phyloP scores from a whole-genome alignment of 2,797 vertebrate genomes.

The Lutjanus argentimaculatus region DNA sequence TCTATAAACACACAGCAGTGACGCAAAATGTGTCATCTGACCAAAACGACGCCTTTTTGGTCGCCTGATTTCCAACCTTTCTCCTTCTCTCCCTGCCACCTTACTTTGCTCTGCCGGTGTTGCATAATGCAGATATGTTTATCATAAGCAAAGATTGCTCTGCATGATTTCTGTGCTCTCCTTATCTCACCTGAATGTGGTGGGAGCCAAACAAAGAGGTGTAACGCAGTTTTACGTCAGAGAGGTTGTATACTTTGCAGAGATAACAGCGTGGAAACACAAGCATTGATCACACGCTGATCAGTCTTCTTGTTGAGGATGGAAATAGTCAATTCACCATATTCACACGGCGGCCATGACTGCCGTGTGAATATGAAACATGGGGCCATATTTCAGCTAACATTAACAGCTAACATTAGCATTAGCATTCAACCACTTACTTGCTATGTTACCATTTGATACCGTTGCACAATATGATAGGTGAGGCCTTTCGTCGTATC shows the following conservation, averaged over 20 bases:
- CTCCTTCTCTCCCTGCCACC: not conserved
- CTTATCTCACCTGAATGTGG: constrained; percentile 23
- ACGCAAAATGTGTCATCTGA: constrained; percentile 23
- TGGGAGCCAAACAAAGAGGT: constrained; percentile 38
- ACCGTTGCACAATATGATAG: too few relatives aligned
- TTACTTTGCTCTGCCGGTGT: constrained; percentile 17
- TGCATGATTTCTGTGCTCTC: constrained; percentile 23
- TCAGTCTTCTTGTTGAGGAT: constrained; percentile 14
- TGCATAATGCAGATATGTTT: constrained; percentile 59
- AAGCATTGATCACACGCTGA: constrained; percentile 14
- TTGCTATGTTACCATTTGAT: too few relatives aligned
- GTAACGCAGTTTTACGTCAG: constrained; percentile 29
- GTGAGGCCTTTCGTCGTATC: too few relatives aligned
- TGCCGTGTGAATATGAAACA: too few relatives aligned
- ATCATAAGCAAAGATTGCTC: constrained; percentile 54
- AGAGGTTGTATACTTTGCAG: not conserved
- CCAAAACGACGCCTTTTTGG: not conserved
- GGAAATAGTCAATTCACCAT: not conserved
- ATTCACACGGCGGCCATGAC: not conserved
- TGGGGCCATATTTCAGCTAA: too few relatives aligned
- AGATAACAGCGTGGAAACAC: constrained; percentile 28
- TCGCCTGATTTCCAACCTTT: not conserved
- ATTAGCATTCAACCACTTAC: too few relatives aligned
- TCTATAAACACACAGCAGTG: not conserved
- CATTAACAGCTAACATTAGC: too few relatives aligned